Conservation (phyloP, 2,113 vertebrate genomes). For the Coreoperca whiteheadi region DNA sequence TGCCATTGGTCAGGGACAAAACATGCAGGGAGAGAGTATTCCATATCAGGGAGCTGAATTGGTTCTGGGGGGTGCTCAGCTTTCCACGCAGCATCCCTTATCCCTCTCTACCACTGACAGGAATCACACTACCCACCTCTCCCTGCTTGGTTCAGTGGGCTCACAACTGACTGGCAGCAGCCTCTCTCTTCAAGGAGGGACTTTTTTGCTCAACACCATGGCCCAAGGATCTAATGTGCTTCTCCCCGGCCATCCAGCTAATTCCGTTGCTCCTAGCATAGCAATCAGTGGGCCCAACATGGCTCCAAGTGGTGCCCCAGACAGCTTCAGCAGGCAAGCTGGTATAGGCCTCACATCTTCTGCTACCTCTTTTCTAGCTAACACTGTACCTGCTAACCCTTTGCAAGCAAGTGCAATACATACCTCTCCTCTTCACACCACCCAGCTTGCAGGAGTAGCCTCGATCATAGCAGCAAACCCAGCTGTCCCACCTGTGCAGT, state of each 20-base stretch:
- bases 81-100: constrained; percentile 28
- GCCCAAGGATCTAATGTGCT: constrained; percentile 14
- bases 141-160: constrained; percentile 28
- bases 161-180: constrained; percentile 50
- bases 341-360: constrained; percentile 2
- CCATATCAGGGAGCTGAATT: constrained; percentile 40
- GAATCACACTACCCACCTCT: constrained; percentile 38
- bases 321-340: constrained; percentile 18
- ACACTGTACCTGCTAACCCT: constrained; percentile 7
- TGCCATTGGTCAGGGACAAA: constrained; percentile 16
- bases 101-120: constrained; percentile 20
- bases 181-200: constrained; percentile 58
- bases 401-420: constrained; percentile 24
- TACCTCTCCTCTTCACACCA: background rate
- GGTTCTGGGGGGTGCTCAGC: constrained; percentile 23
- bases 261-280: background rate
- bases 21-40: background rate
- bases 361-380: constrained; percentile 23
- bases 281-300: constrained; percentile 24
- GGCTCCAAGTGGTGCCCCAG: constrained; percentile 11
- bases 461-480: constrained; percentile 32
- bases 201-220: constrained; percentile 3
- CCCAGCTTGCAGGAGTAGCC: constrained; percentile 9
- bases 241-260: constrained; percentile 18
- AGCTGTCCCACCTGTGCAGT: constrained; percentile 1